Evolutionary conservation across 1,140 invertebrate species (phyloP).

Genomic region (Hyphantria cunea): DNA sequence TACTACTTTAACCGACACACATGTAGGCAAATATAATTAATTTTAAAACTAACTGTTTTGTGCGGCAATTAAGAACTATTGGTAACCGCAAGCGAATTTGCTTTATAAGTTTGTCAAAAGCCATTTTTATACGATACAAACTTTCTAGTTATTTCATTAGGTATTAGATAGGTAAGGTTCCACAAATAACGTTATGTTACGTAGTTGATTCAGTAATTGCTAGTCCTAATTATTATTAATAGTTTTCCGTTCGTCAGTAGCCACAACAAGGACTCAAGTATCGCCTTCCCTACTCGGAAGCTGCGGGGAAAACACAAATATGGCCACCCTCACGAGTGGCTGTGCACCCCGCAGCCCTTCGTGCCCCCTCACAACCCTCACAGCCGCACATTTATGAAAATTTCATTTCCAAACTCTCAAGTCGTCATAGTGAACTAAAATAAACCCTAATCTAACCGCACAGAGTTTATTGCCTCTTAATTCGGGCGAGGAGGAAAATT

Average conservation of each 20-base stretch:
- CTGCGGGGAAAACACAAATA: slow-evolving; percentile 67
- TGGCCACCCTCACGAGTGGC: slow-evolving; percentile 33
- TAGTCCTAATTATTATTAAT: slow-evolving; percentile 73
- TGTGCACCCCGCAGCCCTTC: slow-evolving; percentile 22
- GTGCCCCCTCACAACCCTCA: slow-evolving; percentile 26
- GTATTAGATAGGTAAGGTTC: no score
- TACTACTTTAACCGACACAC: no score
- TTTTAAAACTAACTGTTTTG: no score
- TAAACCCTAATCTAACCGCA: slow-evolving; percentile 61
- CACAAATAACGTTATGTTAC: no score
- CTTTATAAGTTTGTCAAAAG: no score
- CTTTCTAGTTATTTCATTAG: no score
- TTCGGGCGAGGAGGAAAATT: slow-evolving; percentile 52
- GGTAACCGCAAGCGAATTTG: no score
- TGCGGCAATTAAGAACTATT: no score
- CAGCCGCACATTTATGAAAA: slow-evolving; percentile 71
- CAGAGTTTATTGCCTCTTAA: slow-evolving; percentile 63
- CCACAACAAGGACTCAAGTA: slow-evolving; percentile 57
- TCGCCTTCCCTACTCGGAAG: slow-evolving; percentile 58
- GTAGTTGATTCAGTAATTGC: slow-evolving; percentile 23
- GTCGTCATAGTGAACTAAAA: slow-evolving; percentile 53
- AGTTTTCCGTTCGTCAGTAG: slow-evolving; percentile 61
- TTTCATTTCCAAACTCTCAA: slow-evolving; percentile 67
- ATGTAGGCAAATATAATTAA: no score
- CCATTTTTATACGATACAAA: no score